These are phyloP conservation scores for Sycon ciliatum DNA, from an alignment of 37 sponge, comb jelly and placozoan species.

Conservation along the genomic window DNA sequence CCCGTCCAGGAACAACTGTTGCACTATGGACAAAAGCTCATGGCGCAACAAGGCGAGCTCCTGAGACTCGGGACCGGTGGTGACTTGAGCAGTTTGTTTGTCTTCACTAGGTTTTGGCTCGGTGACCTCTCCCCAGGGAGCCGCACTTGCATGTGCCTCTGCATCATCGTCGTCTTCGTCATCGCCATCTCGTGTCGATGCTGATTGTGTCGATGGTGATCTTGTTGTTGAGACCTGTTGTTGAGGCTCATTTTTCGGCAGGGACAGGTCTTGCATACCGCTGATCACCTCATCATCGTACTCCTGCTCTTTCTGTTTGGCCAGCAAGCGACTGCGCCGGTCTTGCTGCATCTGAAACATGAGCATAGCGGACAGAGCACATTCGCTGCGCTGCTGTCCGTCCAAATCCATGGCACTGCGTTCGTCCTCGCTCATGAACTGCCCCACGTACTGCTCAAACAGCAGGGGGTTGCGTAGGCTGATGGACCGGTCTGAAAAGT, in stretches of 20 bases:
- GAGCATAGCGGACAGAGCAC: constrained; percentile 37
- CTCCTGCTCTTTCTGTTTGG: constrained; percentile 37
- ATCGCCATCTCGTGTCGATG: no score
- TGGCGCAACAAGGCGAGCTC: constrained; percentile 45
- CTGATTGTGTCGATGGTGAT: no score
- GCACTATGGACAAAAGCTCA: constrained; percentile 62
- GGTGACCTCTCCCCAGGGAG: neutral
- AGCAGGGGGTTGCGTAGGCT: constrained; percentile 48
- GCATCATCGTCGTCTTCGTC: constrained; percentile 15
- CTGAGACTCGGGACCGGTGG: neutral
- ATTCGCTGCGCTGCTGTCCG: constrained; percentile 19
- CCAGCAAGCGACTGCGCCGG: constrained; percentile 1
- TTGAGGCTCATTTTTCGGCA: no score
- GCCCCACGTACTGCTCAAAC: constrained; percentile 70
- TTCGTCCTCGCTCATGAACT: constrained; percentile 68
- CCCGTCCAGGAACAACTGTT: constrained; percentile 57
- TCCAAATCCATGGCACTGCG: neutral
- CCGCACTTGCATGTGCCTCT: constrained; percentile 10
- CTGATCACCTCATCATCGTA: constrained; percentile 1
- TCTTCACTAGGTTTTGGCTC: neutral
- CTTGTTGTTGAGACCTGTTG: no score
- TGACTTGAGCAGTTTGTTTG: neutral
- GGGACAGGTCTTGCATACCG: no score
- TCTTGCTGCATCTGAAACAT: constrained; percentile 33
- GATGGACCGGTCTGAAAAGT: constrained; percentile 68